A percentile compares a stretch with the other conserved stretches of the same genome.
Evolutionary conservation across 2,113 vertebrate species (phyloP).

Genomic region (Seriola quinqueradiata): DNA sequence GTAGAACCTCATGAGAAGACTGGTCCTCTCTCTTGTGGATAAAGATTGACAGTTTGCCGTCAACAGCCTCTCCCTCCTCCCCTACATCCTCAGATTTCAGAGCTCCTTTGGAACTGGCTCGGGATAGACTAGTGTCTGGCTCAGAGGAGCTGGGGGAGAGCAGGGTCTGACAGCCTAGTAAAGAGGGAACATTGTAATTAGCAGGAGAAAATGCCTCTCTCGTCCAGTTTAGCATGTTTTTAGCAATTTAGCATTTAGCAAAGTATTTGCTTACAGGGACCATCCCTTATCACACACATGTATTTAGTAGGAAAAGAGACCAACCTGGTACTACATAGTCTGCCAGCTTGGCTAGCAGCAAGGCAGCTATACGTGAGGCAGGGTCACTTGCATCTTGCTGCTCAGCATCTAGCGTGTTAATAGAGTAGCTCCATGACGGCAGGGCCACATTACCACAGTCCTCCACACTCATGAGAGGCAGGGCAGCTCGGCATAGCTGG

Average conservation of each 20-base stretch:
- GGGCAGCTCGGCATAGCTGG: slow-evolving; percentile 93
- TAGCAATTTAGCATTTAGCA: too few relatives aligned
- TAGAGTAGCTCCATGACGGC: slow-evolving; percentile 96
- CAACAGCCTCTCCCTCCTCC: slow-evolving; percentile 96
- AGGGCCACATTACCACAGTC: slow-evolving; percentile 97
- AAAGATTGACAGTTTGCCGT: slow-evolving; percentile 98
- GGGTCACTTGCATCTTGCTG: slow-evolving; percentile 96
- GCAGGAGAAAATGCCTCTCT: background rate
- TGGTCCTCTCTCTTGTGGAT: slow-evolving; percentile 99
- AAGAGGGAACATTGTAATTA: slow-evolving; percentile 8
- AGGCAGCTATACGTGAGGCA: slow-evolving; percentile 95
- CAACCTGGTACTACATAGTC: slow-evolving; percentile 99
- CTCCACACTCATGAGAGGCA: slow-evolving; percentile 98
- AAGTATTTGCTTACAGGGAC: background rate
- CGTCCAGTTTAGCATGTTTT: background rate
- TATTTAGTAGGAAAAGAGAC: slow-evolving; percentile 23
- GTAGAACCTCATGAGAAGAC: slow-evolving; percentile 97
- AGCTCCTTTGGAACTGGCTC: slow-evolving; percentile 92
- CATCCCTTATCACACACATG: background rate
- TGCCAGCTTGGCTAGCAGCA: slow-evolving; percentile 94
- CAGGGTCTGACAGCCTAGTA: slow-evolving; percentile 93
- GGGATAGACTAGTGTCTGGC: slow-evolving; percentile 90
- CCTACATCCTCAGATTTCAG: slow-evolving; percentile 93
- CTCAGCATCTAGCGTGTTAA: slow-evolving; percentile 92
- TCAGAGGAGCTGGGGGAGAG: slow-evolving; percentile 97